Conservation (phyloP, 2,113 vertebrate genomes). For the Asarcornis scutulata region DNA sequence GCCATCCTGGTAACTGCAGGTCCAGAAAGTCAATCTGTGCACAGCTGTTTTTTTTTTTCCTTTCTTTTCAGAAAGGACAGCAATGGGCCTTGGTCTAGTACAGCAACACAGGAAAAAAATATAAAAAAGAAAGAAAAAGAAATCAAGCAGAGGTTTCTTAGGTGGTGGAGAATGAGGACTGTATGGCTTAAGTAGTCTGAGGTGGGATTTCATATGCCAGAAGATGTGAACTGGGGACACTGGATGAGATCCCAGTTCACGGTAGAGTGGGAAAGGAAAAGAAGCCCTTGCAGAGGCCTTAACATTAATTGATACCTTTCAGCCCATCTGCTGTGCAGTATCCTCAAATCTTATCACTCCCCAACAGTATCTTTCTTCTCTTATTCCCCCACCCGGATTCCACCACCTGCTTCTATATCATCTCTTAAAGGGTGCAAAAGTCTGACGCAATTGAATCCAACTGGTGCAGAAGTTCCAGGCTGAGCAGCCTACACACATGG, state of each 20-base stretch:
- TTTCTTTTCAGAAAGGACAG: not conserved
- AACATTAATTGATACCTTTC: not conserved
- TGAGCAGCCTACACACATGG: not conserved
- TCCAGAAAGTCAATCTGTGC: not conserved
- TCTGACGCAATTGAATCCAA: constrained; percentile 2
- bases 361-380: not conserved
- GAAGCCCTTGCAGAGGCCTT: not conserved
- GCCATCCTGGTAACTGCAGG: not conserved
- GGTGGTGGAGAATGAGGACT: not conserved
- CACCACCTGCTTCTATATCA: not conserved
- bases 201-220: not conserved
- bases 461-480: constrained; percentile 7
- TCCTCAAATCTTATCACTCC: not conserved
- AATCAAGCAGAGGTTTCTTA: not conserved
- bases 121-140: no score
- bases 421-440: not conserved
- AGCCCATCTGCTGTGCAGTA: not conserved
- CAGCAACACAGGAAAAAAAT: not conserved
- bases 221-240: not conserved
- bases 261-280: not conserved
- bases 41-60: not conserved
- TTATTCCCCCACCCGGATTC: not conserved
- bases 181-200: not conserved
- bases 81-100: not conserved
- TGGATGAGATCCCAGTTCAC: not conserved